Evolutionary conservation across 2,888 invertebrate genomes (phyloP).

Genomic region (Sinelater perroti): DNA sequence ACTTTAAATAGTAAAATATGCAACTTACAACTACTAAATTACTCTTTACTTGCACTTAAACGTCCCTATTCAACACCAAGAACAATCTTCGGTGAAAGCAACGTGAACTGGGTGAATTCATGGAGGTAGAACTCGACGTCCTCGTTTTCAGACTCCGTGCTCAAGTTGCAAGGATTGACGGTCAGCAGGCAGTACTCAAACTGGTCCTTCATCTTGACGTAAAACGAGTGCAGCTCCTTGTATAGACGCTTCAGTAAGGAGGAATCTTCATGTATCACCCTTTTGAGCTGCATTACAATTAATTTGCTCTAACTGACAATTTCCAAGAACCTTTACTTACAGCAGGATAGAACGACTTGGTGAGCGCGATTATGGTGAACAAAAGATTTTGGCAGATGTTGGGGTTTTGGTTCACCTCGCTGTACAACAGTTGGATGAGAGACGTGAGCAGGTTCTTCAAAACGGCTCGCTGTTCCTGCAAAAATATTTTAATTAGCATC

Average conservation of each 20-base stretch:
- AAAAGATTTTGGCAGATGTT: conserved; percentile 27
- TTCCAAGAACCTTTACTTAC: conserved; percentile 11
- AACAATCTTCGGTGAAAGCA: conserved; percentile 8
- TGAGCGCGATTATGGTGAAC: conserved; percentile 20
- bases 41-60: no score
- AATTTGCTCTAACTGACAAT: background rate
- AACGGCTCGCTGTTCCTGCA: conserved; percentile 11
- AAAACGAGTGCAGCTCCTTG: conserved; percentile 1
- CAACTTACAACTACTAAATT: no score
- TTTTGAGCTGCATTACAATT: conserved; percentile 9
- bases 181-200: conserved; percentile 17
- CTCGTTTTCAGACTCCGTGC: background rate
- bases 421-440: conserved; percentile 23
- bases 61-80: no score
- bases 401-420: conserved; percentile 3
- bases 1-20: no score
- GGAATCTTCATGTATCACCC: conserved; percentile 11
- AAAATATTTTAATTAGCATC: background rate
- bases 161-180: conserved; percentile 13
- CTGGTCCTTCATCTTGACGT: conserved; percentile 1
- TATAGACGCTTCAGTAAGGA: conserved; percentile 8
- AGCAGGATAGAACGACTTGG: conserved; percentile 6
- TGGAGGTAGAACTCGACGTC: conserved; percentile 17
- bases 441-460: conserved; percentile 9
- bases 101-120: conserved; percentile 7